Evolutionary conservation across 2,888 invertebrate species (phyloP).

Genomic region (Pomacea canaliculata): DNA sequence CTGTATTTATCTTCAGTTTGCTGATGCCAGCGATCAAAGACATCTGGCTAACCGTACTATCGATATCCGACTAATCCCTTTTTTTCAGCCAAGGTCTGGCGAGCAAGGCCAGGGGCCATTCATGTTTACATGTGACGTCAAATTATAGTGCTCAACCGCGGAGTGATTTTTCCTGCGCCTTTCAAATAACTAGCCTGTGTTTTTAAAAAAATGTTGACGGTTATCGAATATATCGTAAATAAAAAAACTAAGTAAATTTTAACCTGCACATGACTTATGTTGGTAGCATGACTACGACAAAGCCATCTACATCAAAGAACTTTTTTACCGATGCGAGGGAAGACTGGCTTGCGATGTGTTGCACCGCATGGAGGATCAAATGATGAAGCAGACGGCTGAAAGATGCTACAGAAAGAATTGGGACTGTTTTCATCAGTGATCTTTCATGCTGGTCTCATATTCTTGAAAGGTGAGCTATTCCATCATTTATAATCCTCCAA

Average conservation of each 20-base stretch:
- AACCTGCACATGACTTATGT: too few relatives aligned
- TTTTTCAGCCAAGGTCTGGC: neutral
- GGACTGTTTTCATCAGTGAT: slow-evolving; percentile 15
- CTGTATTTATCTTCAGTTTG: too few relatives aligned
- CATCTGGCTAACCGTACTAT: too few relatives aligned
- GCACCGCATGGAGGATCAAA: slow-evolving; percentile 21
- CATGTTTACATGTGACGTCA: slow-evolving; percentile 26
- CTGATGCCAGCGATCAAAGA: too few relatives aligned
- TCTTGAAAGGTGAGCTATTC: slow-evolving; percentile 15
- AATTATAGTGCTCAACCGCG: slow-evolving; percentile 5
- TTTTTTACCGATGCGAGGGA: slow-evolving; percentile 14
- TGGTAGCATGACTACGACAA: too few relatives aligned
- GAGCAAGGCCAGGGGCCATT: neutral
- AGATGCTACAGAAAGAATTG: slow-evolving; percentile 14
- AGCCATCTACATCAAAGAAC: neutral
- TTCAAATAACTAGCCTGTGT: too few relatives aligned
- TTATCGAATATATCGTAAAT: too few relatives aligned
- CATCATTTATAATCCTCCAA: neutral
- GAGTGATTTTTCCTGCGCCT: neutral
- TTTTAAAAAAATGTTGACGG: too few relatives aligned
- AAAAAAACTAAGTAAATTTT: too few relatives aligned
- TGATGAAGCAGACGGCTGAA: slow-evolving; percentile 19
- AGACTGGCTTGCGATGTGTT: slow-evolving; percentile 7
- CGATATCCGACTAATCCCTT: too few relatives aligned
- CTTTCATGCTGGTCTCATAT: slow-evolving; percentile 5